Evolutionary conservation across 2,888 invertebrate genomes (phyloP), one percentile per base, ranked within the genome.

Genomic region (Philereme transversata): DNA sequence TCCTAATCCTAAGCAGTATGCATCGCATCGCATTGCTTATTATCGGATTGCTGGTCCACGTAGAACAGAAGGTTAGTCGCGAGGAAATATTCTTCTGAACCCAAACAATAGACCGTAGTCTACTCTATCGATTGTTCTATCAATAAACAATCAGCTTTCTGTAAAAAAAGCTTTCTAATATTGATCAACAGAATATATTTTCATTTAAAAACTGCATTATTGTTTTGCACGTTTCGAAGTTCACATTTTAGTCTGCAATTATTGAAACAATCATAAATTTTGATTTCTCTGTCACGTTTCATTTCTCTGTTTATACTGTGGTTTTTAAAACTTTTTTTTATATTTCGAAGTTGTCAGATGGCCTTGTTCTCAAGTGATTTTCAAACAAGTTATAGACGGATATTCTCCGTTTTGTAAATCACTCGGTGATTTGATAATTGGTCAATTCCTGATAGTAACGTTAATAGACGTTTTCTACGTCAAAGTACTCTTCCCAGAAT

Each of bases 81-180:
- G 8, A 40, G 8, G 6, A 5, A 5, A 43, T 9, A 41, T 43
- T 43, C 43, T 43, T 43, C 10, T 41, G 3, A 22, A 3, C 22
- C 8, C 10, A 51, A 51, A 51, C 51, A 51, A 51, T 34, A 43
- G 51, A 41, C 51, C 9, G 41, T 5, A 10, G 10, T 43, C 10
- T 43, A 38, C 10, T n/a, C 10, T 22, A 43, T 43, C 43, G 51
- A 51, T 51, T 51, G 34, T 51, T 33, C 33, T 40, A 40, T 40
- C 7, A 40, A 4, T 43, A 10, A 43, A 10, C n/a, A n/a, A 4
- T 9, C 51, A 41, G 10, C 34, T 51, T 43, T 43, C n/a, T 34
- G 9, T 6, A 9, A 41, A 9, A 41, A 8, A 34, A 51, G 10
- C 51, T 51, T 51, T 51, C 43, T 51, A 43, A 10, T 4, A 43